Evolutionary conservation across 1,140 invertebrate species (phyloP).

Genomic region (Spodoptera litura): DNA sequence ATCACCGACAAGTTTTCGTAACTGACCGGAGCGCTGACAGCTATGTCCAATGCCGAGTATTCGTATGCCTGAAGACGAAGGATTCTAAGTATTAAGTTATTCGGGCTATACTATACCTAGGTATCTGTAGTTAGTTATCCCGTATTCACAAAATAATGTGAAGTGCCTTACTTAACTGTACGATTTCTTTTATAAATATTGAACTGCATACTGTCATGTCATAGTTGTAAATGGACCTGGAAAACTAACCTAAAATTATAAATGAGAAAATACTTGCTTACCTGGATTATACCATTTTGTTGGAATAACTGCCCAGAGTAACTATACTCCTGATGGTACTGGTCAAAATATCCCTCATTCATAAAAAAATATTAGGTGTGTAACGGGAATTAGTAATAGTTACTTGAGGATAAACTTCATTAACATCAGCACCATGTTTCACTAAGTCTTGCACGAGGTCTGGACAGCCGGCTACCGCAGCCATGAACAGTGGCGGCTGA

Average conservation of each 20-base stretch:
- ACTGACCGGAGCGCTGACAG: conserved; percentile 69
- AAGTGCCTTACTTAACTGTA: not conserved
- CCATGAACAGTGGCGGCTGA: conserved; percentile 79
- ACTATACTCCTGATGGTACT: too few relatives aligned
- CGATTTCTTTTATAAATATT: not conserved
- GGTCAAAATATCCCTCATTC: too few relatives aligned
- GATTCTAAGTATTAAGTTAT: not conserved
- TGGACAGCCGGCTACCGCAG: conserved; percentile 70
- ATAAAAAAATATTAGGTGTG: too few relatives aligned
- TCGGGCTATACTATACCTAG: too few relatives aligned
- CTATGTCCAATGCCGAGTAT: conserved; percentile 79
- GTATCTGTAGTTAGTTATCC: too few relatives aligned
- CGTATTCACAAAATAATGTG: too few relatives aligned
- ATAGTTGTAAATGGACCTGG: too few relatives aligned
- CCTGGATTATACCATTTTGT: too few relatives aligned
- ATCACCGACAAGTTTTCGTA: conserved; percentile 72
- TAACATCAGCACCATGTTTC: conserved; percentile 73
- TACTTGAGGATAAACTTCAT: conserved; percentile 71
- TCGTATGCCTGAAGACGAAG: conserved; percentile 56
- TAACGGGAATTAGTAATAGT: not conserved
- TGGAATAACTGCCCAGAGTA: too few relatives aligned
- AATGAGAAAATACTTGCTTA: not conserved
- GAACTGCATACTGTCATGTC: too few relatives aligned
- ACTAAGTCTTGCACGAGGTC: conserved; percentile 75
- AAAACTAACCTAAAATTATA: too few relatives aligned